These are phyloP conservation scores for Ophioninae sp. DNA, from an alignment of 2,888 invertebrate species.

Conservation along the genomic window DNA sequence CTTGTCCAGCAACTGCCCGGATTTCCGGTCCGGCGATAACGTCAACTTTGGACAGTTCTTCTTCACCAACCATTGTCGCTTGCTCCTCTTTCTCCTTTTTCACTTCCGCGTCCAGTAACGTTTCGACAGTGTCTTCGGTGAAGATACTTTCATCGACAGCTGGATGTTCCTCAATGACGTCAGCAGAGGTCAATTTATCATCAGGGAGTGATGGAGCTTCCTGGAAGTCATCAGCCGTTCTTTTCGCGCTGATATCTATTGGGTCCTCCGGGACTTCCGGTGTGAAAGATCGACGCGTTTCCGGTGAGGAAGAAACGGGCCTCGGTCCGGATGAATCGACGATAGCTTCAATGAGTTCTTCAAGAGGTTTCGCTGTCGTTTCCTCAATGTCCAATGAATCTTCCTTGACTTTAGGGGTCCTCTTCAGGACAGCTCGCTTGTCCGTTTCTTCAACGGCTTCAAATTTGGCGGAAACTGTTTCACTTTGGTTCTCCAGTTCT, in stretches of 20 bases:
- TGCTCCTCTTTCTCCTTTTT: conserved; percentile 6
- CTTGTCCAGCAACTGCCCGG: conserved; percentile 32
- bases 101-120: conserved; percentile 30
- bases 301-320: conserved; percentile 55
- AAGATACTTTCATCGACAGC: conserved; percentile 5
- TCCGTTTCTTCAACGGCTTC: not conserved
- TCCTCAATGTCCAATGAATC: conserved; percentile 69
- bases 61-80: conserved; percentile 16
- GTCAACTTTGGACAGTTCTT: conserved; percentile 21
- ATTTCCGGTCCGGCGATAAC: conserved; percentile 31
- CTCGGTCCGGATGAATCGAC: conserved; percentile 62
- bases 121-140: conserved; percentile 30
- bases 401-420: conserved; percentile 54
- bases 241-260: not conserved
- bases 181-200: conserved; percentile 39
- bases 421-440: conserved; percentile 11
- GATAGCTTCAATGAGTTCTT: conserved; percentile 72
- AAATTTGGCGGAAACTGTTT: not conserved
- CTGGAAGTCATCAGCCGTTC: conserved; percentile 23
- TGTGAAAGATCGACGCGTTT: conserved; percentile 47
- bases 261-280: conserved; percentile 50
- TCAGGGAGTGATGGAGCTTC: conserved; percentile 22
- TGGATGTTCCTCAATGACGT: conserved; percentile 17
- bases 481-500: not conserved
- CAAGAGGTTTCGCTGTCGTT: conserved; percentile 69